These are phyloP conservation scores for Protonemura montana DNA, from an alignment of 2,888 invertebrate genomes.

Conservation along the genomic window DNA sequence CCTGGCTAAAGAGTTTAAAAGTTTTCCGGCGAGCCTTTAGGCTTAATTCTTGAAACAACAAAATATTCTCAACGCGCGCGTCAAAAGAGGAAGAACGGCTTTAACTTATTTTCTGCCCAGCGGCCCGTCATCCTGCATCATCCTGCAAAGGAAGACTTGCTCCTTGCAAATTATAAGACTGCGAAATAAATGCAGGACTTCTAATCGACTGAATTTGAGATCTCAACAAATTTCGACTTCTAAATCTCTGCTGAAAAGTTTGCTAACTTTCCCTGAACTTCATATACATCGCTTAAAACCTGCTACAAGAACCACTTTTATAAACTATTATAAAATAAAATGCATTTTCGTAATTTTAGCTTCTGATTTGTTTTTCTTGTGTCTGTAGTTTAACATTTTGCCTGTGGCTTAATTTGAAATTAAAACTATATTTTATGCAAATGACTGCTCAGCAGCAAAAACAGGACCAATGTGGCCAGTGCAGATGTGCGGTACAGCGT, in stretches of 20 bases:
- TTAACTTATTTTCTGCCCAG: neutral
- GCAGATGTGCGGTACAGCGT: neutral
- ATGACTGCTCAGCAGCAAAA: neutral
- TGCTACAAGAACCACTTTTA: neutral
- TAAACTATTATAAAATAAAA: neutral
- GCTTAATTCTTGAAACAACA: conserved; percentile 12
- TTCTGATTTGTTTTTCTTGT: neutral
- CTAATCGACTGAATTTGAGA: conserved; percentile 12
- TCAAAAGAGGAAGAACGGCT: neutral
- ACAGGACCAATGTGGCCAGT: neutral
- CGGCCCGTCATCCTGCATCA: neutral
- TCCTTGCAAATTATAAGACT: neutral
- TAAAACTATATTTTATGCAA: conserved; percentile 12
- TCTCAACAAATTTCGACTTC: neutral
- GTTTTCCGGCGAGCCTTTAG: conserved; percentile 14
- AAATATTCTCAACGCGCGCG: neutral
- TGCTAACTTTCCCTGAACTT: neutral
- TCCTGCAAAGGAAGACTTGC: neutral
- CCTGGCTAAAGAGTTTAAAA: conserved; percentile 16
- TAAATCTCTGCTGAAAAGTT: neutral
- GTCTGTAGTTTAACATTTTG: neutral
- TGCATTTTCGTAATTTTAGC: neutral
- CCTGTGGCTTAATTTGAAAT: neutral
- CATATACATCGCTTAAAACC: neutral
- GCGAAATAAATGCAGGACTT: neutral